Base-by-base conservation (phyloP, 2,113 vertebrate genomes). In the Turdus rufiventris region DNA sequence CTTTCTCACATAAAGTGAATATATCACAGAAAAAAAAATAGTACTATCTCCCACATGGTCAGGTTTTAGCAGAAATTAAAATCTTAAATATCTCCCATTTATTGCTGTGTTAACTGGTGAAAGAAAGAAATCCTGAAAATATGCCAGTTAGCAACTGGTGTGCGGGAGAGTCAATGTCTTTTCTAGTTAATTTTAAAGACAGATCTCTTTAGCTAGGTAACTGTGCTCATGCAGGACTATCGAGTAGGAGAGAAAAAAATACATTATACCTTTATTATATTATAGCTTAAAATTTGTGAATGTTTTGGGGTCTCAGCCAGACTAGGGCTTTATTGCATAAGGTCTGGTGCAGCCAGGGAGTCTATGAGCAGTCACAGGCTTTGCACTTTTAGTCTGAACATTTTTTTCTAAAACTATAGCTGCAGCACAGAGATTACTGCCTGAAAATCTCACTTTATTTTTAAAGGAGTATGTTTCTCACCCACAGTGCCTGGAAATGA, bases 381-480 rank as follows among this genome's bases (percentile, higher is more conserved):
- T 91, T 88, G 63, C 75, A 91, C 53, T 77, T 95, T 68, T 42
- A 83, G 57, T 73, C 47, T 81, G 88, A 93, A 78, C 54, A 20
- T 31, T 81, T 89, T 91, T 91, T 50, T 42, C 63, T 79, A 85
- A 93, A 93, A 82, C 51, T 60, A 38, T 63, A 88, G 91, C 91
- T 86, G 90, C 72, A 0, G 0, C 61, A 68, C 26, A 31, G 85
- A 95, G 60, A 91, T 95, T 95, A 86, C 68, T 91, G 79, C 93
- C 68, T 90, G 90, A 94, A 91, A 95, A 83, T 86, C 88, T 95
- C 95, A 94, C 88, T 95, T 96, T 86, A 93, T 94, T 97, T 96
- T 95, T 96, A 90, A 94, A 90, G 93, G 82, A 95, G 68, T 68
- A 77, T 88, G 82, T 86, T 96, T 93, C 94, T 97, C 88, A 6